phyloP scores from a whole-genome alignment of 2,113 vertebrate genomes.

The Scartelaos histophorus region DNA sequence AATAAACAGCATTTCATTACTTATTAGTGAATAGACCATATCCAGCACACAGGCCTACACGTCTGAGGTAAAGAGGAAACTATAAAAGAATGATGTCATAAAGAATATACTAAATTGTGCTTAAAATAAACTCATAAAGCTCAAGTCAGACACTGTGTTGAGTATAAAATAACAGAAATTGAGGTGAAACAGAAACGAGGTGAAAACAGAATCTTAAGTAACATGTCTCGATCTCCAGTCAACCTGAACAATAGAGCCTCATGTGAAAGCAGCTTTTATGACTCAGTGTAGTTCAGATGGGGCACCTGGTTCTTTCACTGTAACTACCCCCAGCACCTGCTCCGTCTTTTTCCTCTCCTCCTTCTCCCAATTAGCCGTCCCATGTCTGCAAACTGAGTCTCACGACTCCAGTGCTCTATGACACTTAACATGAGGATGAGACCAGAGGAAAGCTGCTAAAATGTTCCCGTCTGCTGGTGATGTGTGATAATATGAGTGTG shows the following conservation, averaged over 20 bases:
- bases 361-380: conserved; percentile 25
- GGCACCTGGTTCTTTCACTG: conserved; percentile 15
- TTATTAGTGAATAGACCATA: too few relatives aligned
- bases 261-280: not conserved
- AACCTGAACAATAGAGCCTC: not conserved
- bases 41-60: too few relatives aligned
- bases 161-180: too few relatives aligned
- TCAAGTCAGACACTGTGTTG: too few relatives aligned
- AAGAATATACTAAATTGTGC: too few relatives aligned
- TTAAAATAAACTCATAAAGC: too few relatives aligned
- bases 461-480: conserved; percentile 15
- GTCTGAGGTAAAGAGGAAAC: too few relatives aligned
- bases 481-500: not conserved
- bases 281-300: conserved; percentile 18
- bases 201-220: not conserved
- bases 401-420: conserved; percentile 7
- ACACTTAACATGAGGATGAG: not conserved
- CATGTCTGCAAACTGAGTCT: not conserved
- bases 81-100: too few relatives aligned
- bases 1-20: too few relatives aligned
- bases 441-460: not conserved
- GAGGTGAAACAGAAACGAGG: not conserved
- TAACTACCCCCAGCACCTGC: not conserved
- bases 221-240: not conserved
- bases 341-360: not conserved